A percentile compares a stretch with the other conserved stretches of the same genome.
phyloP scores from a whole-genome alignment of 2,113 vertebrate genomes.

The Cyphomyrus discorhynchus region DNA sequence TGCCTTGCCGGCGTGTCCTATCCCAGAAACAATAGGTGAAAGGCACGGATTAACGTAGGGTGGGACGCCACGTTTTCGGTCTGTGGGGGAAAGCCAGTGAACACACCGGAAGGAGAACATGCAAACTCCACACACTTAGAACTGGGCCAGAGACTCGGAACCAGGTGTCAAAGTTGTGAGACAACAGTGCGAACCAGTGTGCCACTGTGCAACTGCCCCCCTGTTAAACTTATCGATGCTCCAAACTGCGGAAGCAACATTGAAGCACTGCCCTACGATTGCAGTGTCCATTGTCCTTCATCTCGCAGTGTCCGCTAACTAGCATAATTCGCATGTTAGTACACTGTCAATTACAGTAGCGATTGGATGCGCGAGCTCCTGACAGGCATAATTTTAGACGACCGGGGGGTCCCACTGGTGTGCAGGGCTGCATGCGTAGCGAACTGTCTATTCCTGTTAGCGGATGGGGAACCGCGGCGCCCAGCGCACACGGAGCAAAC shows the following conservation, averaged over 20 bases:
- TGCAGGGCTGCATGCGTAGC: background rate
- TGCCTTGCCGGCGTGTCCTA: background rate
- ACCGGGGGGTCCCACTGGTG: conserved; percentile 36
- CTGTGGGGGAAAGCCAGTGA: background rate
- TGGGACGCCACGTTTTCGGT: background rate
- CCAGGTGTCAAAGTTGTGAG: background rate
- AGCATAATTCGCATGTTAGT: conserved; percentile 83
- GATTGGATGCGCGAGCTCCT: conserved; percentile 25
- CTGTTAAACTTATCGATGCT: conserved; percentile 62
- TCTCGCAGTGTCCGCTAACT: conserved; percentile 68
- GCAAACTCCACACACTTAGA: background rate
- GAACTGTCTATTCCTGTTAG: conserved; percentile 18
- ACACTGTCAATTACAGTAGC: conserved; percentile 75
- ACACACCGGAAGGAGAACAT: background rate
- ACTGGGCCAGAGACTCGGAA: background rate
- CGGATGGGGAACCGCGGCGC: no score
- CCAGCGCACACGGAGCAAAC: background rate
- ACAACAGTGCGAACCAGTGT: background rate
- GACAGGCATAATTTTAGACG: conserved; percentile 56
- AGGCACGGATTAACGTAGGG: background rate
- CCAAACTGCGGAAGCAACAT: conserved; percentile 68
- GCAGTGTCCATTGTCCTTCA: conserved; percentile 63
- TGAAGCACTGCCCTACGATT: conserved; percentile 50
- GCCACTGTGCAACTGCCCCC: no score
- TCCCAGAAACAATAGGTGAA: background rate